phyloP scores from a whole-genome alignment of 1,140 invertebrate genomes.

The Prorops nasuta region DNA sequence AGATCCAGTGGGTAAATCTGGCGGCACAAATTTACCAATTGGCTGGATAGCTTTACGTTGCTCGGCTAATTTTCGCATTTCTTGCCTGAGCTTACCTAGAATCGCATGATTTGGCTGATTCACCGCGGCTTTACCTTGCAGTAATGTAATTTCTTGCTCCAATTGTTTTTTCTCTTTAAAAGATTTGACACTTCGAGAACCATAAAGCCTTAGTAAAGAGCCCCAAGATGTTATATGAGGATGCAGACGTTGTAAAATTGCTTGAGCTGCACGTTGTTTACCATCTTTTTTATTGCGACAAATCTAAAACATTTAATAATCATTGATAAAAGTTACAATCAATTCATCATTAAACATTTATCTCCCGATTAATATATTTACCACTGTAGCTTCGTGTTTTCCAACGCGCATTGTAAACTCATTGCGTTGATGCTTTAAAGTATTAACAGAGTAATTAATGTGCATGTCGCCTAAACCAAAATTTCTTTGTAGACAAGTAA shows the following conservation, averaged over 20 bases:
- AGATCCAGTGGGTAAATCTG: constrained; percentile 67
- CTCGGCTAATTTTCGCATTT: constrained; percentile 81
- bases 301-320: constrained; percentile 40
- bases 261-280: constrained; percentile 94
- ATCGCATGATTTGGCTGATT: constrained; percentile 94
- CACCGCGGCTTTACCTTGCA: constrained; percentile 85
- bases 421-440: constrained; percentile 88
- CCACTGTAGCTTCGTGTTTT: constrained; percentile 83
- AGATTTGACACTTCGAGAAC: constrained; percentile 86
- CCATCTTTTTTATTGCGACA: constrained; percentile 97
- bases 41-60: constrained; percentile 68
- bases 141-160: constrained; percentile 89
- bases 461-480: constrained; percentile 87
- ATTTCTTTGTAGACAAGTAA: constrained; percentile 91
- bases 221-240: constrained; percentile 95
- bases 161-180: constrained; percentile 93
- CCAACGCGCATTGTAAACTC: constrained; percentile 94
- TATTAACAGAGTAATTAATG: constrained; percentile 85
- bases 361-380: constrained; percentile 23
- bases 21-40: constrained; percentile 71
- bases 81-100: constrained; percentile 82
- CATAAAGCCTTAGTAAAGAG: constrained; percentile 88
- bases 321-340: too few species aligned
- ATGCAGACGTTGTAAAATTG: constrained; percentile 88
- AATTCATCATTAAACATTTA: not conserved